Base-by-base conservation (phyloP, 2,888 invertebrate genomes). In the Dryomyza anilis region DNA sequence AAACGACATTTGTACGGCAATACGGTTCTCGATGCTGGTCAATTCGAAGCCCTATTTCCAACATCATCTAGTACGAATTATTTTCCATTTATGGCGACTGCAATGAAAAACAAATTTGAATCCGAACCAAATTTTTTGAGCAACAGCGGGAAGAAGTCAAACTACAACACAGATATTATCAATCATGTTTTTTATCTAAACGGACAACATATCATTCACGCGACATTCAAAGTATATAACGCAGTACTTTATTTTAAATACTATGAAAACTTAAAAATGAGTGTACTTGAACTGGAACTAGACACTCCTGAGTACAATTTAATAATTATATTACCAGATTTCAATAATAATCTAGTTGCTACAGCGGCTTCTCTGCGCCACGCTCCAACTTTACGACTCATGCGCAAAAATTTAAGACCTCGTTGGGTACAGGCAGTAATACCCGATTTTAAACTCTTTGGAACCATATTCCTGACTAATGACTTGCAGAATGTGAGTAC, bases 281-380 rank as follows among this genome's bases (percentile, higher is more conserved):
- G 89, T 50, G 91, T 90, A 2, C 84, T 94, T 59, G 90, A 92
- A 69, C 86, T 94, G 75, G 93, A 94, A 12, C 81, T 94, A 61
- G 93, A 94, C 78, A 93, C 92, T 71, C 87, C 89, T 0, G 87
- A 91, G 63, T 94, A 94, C 78, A 92, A 91, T 76, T 85, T 94
- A 46, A 84, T 94, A 61, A 87, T 94, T 52, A 80, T 94, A 58
- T 83, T 93, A 69, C 93, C 94, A 1, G 85, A 87, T 63, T 86
- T 89, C 59, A 86, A 87, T 52, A 88, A 89, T 45, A 88, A 87
- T 50, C 85, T 93, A 60, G 87, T 87, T 57, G 84, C 88, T 27
- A 83, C 93, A 63, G 85, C 91, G 19, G 86, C 87, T 30, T 86
- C 90, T 46, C 85, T 93, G 77, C 85, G 87, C 58, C 76, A 85